These are phyloP conservation scores for Aradophagus sp. DNA, from an alignment of 1,140 invertebrate genomes.

Conservation along the genomic window DNA sequence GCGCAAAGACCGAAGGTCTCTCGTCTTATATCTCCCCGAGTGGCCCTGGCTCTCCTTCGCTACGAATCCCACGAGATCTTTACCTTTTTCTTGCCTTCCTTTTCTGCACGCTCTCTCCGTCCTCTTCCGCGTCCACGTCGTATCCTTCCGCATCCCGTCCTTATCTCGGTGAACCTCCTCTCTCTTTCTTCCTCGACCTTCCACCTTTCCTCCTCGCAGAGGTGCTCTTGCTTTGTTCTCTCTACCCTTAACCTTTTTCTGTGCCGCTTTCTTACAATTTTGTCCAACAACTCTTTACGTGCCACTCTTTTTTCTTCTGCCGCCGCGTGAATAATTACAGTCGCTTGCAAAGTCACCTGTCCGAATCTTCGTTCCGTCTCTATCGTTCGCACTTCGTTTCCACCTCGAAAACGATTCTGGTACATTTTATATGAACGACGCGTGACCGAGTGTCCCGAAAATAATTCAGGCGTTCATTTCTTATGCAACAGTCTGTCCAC, in stretches of 20 bases:
- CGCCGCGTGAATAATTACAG: conserved; percentile 63
- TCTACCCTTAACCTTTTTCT: conserved; percentile 36
- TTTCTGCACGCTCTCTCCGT: conserved; percentile 30
- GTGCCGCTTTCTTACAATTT: conserved; percentile 39
- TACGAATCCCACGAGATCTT: conserved; percentile 67
- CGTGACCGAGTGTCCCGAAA: conserved; percentile 34
- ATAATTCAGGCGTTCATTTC: conserved; percentile 32
- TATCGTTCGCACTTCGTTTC: conserved; percentile 32
- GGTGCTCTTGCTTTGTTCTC: conserved; percentile 29
- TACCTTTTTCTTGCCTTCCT: conserved; percentile 53
- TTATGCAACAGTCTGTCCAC: conserved; percentile 15
- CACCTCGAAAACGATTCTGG: conserved; percentile 16
- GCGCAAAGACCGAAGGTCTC: conserved; percentile 62
- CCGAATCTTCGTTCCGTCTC: conserved; percentile 31
- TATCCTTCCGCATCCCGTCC: conserved; percentile 46
- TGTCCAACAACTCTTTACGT: conserved; percentile 34
- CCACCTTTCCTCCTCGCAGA: conserved; percentile 2
- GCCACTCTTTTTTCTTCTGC: conserved; percentile 44
- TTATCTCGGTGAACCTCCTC: conserved; percentile 12
- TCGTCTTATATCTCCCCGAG: conserved; percentile 61
- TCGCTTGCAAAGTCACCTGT: conserved; percentile 40
- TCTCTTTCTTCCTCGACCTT: conserved; percentile 25
- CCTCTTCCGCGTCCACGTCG: conserved; percentile 36
- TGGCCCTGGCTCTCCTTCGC: conserved; percentile 65
- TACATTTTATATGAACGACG: conserved; percentile 38